Evolutionary conservation across 2,888 invertebrate species (phyloP).

Genomic region (Helicoverpa assulta): DNA sequence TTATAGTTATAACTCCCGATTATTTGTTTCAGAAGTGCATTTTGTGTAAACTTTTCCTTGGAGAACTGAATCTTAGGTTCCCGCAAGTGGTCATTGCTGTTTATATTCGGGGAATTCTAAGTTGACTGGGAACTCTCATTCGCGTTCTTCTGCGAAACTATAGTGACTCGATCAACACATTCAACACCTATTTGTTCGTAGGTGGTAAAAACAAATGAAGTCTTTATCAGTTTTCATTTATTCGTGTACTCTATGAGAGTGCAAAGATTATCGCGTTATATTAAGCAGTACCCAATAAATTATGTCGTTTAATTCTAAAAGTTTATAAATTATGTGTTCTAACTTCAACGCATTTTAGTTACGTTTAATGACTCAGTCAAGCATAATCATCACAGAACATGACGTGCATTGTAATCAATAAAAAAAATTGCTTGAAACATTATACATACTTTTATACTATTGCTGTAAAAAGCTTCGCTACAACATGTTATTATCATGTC

Average conservation of each 20-base stretch:
- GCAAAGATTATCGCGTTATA: background rate
- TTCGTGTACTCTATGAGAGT: too few species aligned
- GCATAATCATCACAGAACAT: slow-evolving; percentile 6
- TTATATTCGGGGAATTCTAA: slow-evolving; percentile 10
- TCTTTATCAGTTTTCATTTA: too few species aligned
- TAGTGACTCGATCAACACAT: background rate
- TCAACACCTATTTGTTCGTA: background rate
- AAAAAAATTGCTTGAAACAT: slow-evolving; percentile 1
- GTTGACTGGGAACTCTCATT: background rate
- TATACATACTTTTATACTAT: slow-evolving; percentile 9
- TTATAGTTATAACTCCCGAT: slow-evolving; percentile 15
- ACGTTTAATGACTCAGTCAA: slow-evolving; percentile 16
- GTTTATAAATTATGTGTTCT: background rate
- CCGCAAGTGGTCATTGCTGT: slow-evolving; percentile 21
- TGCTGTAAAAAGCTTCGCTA: background rate
- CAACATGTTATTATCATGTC: slow-evolving; percentile 18
- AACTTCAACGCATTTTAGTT: slow-evolving; percentile 1
- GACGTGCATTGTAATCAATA: slow-evolving; percentile 27
- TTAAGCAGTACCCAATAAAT: background rate
- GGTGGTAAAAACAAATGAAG: too few species aligned
- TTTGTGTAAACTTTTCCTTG: slow-evolving; percentile 36
- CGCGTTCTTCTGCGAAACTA: background rate
- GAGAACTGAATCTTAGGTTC: slow-evolving; percentile 16
- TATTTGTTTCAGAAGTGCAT: slow-evolving; percentile 36
- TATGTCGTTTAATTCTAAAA: background rate